Evolutionary conservation across 1,140 invertebrate genomes (phyloP).

Genomic region (Pseudomyrmex gracilis): DNA sequence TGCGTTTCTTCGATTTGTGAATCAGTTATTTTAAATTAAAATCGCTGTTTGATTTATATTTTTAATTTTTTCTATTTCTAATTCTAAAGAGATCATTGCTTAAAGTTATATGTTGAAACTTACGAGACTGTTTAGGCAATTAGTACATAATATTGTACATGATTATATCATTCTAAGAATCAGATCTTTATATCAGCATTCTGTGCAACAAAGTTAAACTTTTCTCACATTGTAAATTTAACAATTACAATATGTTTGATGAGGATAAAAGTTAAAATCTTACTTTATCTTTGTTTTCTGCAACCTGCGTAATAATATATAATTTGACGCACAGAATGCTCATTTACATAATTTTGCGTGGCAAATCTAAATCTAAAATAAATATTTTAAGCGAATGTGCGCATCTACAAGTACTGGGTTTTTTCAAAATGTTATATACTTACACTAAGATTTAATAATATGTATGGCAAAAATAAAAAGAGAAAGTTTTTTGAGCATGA

Average conservation of each 20-base stretch:
- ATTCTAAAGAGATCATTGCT: constrained; percentile 14
- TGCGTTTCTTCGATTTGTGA: background rate
- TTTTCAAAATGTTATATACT: constrained; percentile 14
- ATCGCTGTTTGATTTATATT: constrained; percentile 41
- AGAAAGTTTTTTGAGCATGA: background rate
- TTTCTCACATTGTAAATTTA: background rate
- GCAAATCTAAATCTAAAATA: constrained; percentile 59
- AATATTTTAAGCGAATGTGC: constrained; percentile 51
- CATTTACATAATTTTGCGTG: constrained; percentile 16
- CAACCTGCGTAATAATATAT: background rate
- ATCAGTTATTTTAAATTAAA: constrained; percentile 2
- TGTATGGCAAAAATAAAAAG: constrained; percentile 57
- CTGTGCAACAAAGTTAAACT: constrained; percentile 14
- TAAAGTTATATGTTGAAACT: background rate
- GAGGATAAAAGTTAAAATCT: constrained; percentile 19
- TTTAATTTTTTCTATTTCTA: constrained; percentile 29
- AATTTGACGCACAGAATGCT: constrained; percentile 32
- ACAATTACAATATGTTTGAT: background rate
- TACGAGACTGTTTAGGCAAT: constrained; percentile 30
- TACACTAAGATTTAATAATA: constrained; percentile 52
- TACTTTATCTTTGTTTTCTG: background rate
- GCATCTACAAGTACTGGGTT: constrained; percentile 19
- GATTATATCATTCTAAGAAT: constrained; percentile 49
- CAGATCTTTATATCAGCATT: constrained; percentile 37
- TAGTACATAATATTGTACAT: constrained; percentile 58